phyloP scores from a whole-genome alignment of 92 coral and sea anemone species.

The Actinostola sp. region DNA sequence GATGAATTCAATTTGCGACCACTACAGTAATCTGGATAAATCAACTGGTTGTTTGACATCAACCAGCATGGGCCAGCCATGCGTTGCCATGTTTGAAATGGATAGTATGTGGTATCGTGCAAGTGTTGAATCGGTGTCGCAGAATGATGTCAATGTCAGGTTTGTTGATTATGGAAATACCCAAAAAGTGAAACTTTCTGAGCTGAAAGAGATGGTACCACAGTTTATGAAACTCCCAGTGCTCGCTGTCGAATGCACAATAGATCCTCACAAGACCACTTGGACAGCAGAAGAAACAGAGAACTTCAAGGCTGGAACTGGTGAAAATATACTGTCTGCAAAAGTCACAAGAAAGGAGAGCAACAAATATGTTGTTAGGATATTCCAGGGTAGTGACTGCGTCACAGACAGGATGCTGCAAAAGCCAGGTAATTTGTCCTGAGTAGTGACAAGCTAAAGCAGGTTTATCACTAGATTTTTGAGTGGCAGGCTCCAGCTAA shows the following conservation, averaged over 20 bases:
- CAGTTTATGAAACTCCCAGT: constrained; percentile 66
- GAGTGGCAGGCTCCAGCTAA: no score
- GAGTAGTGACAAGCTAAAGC: no score
- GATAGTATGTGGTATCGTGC: constrained; percentile 95
- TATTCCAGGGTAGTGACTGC: constrained; percentile 51
- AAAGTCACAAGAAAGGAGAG: constrained; percentile 42
- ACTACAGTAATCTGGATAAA: constrained; percentile 62
- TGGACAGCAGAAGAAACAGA: constrained; percentile 77
- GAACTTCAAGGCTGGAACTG: constrained; percentile 49
- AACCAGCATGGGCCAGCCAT: constrained; percentile 79
- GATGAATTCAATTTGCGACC: constrained; percentile 75
- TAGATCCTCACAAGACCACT: constrained; percentile 45
- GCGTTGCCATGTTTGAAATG: constrained; percentile 73
- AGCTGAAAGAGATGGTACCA: constrained; percentile 69
- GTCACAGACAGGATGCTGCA: constrained; percentile 56
- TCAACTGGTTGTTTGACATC: constrained; percentile 67
- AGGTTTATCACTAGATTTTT: no score
- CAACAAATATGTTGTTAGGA: constrained; percentile 59
- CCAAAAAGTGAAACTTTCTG: constrained; percentile 61
- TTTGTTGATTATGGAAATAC: constrained; percentile 93
- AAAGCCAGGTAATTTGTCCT: constrained; percentile 1
- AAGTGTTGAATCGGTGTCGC: constrained; percentile 45
- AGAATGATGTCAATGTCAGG: constrained; percentile 57
- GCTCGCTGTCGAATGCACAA: constrained; percentile 71
- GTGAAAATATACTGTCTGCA: constrained; percentile 37